Evolutionary conservation across 2,888 invertebrate species (phyloP).

Genomic region (Gibbula magus): DNA sequence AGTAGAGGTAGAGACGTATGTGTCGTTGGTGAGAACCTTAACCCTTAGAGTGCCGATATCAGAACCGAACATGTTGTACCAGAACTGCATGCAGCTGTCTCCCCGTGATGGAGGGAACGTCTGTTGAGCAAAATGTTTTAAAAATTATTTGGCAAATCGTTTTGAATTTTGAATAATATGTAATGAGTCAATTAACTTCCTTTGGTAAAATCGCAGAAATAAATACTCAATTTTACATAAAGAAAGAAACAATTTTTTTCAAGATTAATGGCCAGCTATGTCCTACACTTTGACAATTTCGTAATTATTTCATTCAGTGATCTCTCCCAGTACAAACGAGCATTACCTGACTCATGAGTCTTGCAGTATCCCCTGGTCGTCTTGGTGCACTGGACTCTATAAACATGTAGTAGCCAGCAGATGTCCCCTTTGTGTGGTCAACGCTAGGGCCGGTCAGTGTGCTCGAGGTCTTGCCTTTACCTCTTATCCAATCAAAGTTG

Average conservation of each 20-base stretch:
- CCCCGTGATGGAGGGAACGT: slow-evolving; percentile 44
- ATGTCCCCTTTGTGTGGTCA: slow-evolving; percentile 57
- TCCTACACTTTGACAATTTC: too few relatives aligned
- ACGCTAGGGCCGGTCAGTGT: slow-evolving; percentile 65
- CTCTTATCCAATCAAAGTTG: slow-evolving; percentile 70
- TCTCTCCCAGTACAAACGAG: too few relatives aligned
- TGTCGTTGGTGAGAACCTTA: slow-evolving; percentile 52
- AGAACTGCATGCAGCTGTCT: slow-evolving; percentile 55
- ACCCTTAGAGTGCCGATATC: slow-evolving; percentile 56
- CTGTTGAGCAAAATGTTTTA: not conserved
- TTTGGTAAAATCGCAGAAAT: too few relatives aligned
- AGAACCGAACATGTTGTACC: slow-evolving; percentile 63
- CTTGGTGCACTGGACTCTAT: slow-evolving; percentile 60
- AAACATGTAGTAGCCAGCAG: slow-evolving; percentile 65
- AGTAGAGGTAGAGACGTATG: slow-evolving; percentile 44
- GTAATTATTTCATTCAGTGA: too few relatives aligned
- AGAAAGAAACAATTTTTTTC: too few relatives aligned
- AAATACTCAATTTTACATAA: too few relatives aligned
- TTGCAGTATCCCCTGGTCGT: slow-evolving; percentile 52
- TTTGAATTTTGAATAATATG: not conserved
- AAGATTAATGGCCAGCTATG: too few relatives aligned
- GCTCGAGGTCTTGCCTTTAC: slow-evolving; percentile 55
- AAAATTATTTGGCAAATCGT: not conserved
- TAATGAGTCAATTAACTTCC: too few relatives aligned
- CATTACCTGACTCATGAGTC: slow-evolving; percentile 46